Evolutionary conservation across 37 sponge, comb jelly and placozoan species (phyloP).

Genomic region (Axinella damicornis): DNA sequence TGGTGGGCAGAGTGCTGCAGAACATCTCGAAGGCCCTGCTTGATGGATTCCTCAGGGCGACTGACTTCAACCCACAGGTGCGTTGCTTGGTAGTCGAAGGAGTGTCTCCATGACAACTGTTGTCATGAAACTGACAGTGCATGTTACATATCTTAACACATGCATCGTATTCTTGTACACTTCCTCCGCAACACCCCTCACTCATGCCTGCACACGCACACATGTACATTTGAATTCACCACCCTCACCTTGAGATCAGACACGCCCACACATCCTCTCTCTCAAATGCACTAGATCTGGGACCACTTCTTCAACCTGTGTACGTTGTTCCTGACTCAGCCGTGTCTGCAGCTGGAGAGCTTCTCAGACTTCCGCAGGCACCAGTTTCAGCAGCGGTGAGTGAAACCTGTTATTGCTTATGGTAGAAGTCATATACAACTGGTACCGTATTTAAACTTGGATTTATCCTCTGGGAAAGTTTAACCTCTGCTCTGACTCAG

Average conservation of each 20-base stretch:
- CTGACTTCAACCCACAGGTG: conserved; percentile 38
- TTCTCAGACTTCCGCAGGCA: conserved; percentile 35
- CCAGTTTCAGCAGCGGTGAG: conserved; percentile 37
- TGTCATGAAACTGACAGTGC: no score
- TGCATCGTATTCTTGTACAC: no score
- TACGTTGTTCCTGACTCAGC: conserved; percentile 35
- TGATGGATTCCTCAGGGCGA: background rate
- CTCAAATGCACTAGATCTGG: conserved; percentile 38
- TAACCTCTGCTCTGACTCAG: no score
- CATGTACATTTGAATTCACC: background rate
- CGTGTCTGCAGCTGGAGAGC: conserved; percentile 47
- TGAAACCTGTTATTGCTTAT: background rate
- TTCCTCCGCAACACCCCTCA: no score
- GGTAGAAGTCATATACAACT: no score
- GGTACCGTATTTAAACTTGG: no score
- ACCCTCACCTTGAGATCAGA: background rate
- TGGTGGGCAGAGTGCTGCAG: conserved; percentile 4
- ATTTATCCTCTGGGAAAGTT: no score
- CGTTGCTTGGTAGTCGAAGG: no score
- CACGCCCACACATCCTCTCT: background rate
- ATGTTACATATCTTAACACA: background rate
- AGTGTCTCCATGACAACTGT: no score
- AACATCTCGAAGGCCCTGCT: conserved; percentile 25
- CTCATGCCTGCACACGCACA: background rate
- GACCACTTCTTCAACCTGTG: conserved; percentile 58